Conservation (phyloP, 2,797 vertebrate genomes). For the Clarias laeviceps region DNA sequence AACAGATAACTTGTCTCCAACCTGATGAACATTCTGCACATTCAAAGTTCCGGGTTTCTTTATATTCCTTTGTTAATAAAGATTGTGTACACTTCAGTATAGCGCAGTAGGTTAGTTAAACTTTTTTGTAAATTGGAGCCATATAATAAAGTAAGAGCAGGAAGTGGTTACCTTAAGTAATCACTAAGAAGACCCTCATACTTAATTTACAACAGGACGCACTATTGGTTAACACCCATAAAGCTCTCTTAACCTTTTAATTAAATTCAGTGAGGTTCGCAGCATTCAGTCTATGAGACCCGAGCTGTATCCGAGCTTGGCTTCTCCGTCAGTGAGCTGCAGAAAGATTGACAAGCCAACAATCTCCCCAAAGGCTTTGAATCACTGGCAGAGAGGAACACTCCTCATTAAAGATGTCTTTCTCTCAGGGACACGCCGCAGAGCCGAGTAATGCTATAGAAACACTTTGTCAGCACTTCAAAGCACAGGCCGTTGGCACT, state of each 20-base stretch:
- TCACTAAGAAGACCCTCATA: background rate
- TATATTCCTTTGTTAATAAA: too few relatives aligned
- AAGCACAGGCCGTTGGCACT: conserved; percentile 20
- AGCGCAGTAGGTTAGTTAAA: too few relatives aligned
- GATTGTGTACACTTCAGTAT: too few relatives aligned
- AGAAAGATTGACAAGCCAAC: conserved; percentile 30
- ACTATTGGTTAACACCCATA: background rate
- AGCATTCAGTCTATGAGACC: background rate
- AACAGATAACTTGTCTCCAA: too few relatives aligned
- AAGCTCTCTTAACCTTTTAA: background rate
- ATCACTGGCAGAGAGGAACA: background rate
- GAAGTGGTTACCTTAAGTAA: background rate
- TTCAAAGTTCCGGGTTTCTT: too few relatives aligned
- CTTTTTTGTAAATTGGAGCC: too few relatives aligned
- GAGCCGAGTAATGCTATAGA: conserved; percentile 5
- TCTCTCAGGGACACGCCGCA: conserved; percentile 7
- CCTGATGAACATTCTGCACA: too few relatives aligned
- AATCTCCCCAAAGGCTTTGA: conserved; percentile 20
- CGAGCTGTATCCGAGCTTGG: background rate
- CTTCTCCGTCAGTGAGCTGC: background rate
- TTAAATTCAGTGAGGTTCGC: background rate
- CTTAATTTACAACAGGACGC: background rate
- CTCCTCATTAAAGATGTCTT: conserved; percentile 30
- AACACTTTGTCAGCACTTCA: conserved; percentile 43
- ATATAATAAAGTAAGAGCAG: too few relatives aligned